A percentile compares a stretch with the other conserved stretches of the same genome.
Evolutionary conservation across 2,797 vertebrate genomes (phyloP).

Genomic region (Coregonus suidteri): DNA sequence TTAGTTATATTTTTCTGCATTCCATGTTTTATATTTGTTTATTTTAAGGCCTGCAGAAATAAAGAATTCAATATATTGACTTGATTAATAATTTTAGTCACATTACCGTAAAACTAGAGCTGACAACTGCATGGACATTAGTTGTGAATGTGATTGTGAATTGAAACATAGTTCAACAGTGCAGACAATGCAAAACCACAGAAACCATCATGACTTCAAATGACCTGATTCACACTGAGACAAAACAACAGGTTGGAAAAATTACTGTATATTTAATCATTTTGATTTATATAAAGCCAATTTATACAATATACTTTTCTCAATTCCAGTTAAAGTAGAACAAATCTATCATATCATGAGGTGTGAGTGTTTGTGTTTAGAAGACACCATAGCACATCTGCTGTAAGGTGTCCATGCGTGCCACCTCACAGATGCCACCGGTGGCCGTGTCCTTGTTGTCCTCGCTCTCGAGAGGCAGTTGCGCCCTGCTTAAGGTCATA

Average conservation of each 20-base stretch:
- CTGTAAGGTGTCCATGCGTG: not conserved
- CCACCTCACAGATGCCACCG: not conserved
- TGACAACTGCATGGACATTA: too few relatives aligned
- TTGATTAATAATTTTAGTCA: not conserved
- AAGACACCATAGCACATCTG: not conserved
- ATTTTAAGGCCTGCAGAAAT: not conserved
- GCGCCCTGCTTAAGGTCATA: not conserved
- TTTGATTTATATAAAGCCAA: not conserved
- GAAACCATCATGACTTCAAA: not conserved
- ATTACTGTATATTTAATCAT: not conserved
- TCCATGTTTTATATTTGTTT: too few relatives aligned
- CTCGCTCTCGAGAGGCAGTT: not conserved
- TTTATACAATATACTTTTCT: not conserved
- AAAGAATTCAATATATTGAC: not conserved
- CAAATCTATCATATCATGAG: not conserved
- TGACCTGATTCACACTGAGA: not conserved
- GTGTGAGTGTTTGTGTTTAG: not conserved
- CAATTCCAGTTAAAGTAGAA: not conserved
- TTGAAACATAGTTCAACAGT: not conserved
- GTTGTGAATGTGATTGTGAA: too few relatives aligned
- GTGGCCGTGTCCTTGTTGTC: not conserved
- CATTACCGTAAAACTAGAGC: too few relatives aligned
- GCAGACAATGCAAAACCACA: not conserved
- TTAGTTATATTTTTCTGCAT: not conserved
- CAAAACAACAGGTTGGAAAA: not conserved